Evolutionary conservation across 2,888 invertebrate species (phyloP), one percentile per base, ranked within the genome.

Genomic region (Agrochola litura): DNA sequence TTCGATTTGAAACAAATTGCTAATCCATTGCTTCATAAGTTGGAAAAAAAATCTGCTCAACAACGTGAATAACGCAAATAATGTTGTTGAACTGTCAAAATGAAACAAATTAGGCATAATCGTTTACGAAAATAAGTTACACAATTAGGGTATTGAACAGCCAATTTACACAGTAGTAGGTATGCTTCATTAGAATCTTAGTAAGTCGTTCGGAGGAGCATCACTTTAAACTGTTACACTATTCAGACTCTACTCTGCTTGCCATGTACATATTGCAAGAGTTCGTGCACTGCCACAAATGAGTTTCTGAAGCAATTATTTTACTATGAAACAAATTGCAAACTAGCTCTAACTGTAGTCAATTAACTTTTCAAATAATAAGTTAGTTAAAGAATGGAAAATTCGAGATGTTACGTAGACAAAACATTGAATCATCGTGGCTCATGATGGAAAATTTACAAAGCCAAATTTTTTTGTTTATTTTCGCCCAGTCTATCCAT

Each of bases 221-320:
- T 72, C 37, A 69, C 54, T 70, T 66, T 41, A 73, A 82, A 79
- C 68, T 64, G 30, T 74, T 76, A 41, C 54, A 67, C 41, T 72
- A 76, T 82, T 65, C 22, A 67, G 37, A n/a, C 61, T 72, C 54
- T 19, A 56, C 22, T 77, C n/a, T 41, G n/a, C 61, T 79, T 58
- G 37, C 60, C 69, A 56, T 69, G 61, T 86, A 69, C 69, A 84
- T 79, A 83, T 73, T 76, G 22, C 80, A 84, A 76, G 76, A 82
- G 83, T 77, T 82, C 86, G 78, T 86, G 79, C 78, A 72, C 72
- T 37, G 43, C 65, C 54, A 64, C 83, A 73, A 82, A 84, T 86
- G 65, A 82, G 83, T 84, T 84, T 79, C 78, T 78, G 63, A 75
- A 79, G 72, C 74, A 86, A 84, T 83, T 84, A 86, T 83, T 77